These are phyloP conservation scores for Petrocephalus zakoni DNA, from an alignment of 2,113 vertebrate species.

Conservation along the genomic window DNA sequence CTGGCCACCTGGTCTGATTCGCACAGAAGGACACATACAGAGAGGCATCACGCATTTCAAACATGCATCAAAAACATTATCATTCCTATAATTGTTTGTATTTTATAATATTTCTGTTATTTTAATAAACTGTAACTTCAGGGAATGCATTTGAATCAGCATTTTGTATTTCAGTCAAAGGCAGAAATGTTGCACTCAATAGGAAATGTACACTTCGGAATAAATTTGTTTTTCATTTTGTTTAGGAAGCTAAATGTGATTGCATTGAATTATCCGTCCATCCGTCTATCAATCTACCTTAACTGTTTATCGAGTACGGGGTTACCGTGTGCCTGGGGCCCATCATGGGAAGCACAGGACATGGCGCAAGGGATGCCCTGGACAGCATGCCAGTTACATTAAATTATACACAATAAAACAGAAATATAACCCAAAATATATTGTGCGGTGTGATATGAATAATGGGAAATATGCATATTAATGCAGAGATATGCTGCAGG, in stretches of 20 bases:
- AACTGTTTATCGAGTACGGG: neutral
- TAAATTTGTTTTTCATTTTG: neutral
- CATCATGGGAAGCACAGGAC: neutral
- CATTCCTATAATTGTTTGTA: neutral
- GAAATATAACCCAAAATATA: constrained; percentile 7
- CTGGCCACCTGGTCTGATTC: neutral
- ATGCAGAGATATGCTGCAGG: neutral
- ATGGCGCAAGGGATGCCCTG: neutral
- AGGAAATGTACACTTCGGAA: neutral
- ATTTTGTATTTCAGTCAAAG: neutral
- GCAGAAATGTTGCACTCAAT: neutral
- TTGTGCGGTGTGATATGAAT: neutral
- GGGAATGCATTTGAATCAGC: neutral
- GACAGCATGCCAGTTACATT: neutral
- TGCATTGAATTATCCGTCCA: neutral
- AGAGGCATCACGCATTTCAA: neutral
- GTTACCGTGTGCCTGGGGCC: neutral
- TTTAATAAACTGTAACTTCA: neutral
- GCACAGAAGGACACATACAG: neutral
- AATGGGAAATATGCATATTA: neutral
- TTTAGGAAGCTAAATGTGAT: neutral
- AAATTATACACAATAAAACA: neutral
- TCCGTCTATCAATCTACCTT: neutral
- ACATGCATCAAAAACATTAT: neutral
- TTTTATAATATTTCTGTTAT: neutral